Conservation (phyloP, 2,797 vertebrate genomes). For the Thalassophryne amazonica region DNA sequence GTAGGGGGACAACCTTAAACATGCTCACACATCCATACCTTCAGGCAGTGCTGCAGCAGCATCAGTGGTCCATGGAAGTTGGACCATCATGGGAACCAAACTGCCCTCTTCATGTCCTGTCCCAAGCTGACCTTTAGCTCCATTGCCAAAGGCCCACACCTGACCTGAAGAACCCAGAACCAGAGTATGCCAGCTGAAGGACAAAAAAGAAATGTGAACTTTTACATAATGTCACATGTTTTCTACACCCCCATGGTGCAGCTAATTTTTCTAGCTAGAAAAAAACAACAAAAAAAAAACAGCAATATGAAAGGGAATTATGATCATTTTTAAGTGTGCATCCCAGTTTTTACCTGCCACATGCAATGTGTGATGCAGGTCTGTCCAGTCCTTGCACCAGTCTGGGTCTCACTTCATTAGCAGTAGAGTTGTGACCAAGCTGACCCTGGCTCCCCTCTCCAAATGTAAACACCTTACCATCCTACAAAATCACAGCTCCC, state of each 20-base stretch:
- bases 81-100: conserved; percentile 72
- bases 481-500: conserved; percentile 57
- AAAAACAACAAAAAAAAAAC: no score
- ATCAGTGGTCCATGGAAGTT: conserved; percentile 42
- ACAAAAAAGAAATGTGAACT: not conserved
- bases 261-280: not conserved
- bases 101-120: conserved; percentile 44
- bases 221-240: not conserved
- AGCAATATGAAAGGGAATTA: no score
- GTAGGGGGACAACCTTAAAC: no score
- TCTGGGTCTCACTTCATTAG: conserved; percentile 72
- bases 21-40: conserved; percentile 27
- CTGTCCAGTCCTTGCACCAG: conserved; percentile 73
- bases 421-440: conserved; percentile 83
- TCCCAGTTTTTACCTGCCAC: conserved; percentile 78
- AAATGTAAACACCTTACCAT: conserved; percentile 85
- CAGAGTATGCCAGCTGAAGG: conserved; percentile 80
- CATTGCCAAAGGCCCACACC: conserved; percentile 83
- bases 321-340: not conserved
- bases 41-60: not conserved
- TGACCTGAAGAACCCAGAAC: conserved; percentile 76
- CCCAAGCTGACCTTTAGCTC: conserved; percentile 71
- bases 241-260: not conserved
- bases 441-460: conserved; percentile 85
- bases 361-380: conserved; percentile 77